A percentile compares a stretch with the other conserved stretches of the same genome.
Conservation (phyloP, 2,113 vertebrate genomes). For the Callocephalon fimbriatum region DNA sequence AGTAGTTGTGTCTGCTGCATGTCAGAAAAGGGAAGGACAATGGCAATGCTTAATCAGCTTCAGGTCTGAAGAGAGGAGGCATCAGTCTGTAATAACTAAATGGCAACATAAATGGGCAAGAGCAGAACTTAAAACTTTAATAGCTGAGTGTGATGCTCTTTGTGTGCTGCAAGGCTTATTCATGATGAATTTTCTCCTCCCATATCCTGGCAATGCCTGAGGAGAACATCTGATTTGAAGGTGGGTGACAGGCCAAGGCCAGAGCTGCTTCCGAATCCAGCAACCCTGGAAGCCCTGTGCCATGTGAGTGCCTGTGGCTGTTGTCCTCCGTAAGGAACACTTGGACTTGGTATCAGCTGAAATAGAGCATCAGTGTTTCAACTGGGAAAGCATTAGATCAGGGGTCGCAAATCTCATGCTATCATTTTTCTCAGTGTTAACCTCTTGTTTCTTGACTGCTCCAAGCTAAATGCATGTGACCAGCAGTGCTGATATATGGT, state of each 20-base stretch:
- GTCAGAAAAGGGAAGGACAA: neutral
- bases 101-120: neutral
- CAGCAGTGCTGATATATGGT: neutral
- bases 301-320: neutral
- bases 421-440: neutral
- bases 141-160: neutral
- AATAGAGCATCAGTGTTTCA: neutral
- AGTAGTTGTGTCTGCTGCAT: fast-evolving
- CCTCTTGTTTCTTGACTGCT: neutral
- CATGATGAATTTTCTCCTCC: neutral
- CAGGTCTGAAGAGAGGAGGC: neutral
- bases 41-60: neutral
- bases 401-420: neutral
- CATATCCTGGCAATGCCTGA: neutral
- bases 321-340: neutral
- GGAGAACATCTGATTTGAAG: neutral
- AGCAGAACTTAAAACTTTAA: neutral
- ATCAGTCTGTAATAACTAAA: neutral
- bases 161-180: neutral
- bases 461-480: neutral
- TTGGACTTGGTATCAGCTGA: neutral
- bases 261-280: neutral
- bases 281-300: neutral
- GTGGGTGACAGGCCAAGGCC: neutral
- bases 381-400: neutral